Base-by-base conservation (phyloP, 2,888 invertebrate genomes). In the Anarsia innoxiella region DNA sequence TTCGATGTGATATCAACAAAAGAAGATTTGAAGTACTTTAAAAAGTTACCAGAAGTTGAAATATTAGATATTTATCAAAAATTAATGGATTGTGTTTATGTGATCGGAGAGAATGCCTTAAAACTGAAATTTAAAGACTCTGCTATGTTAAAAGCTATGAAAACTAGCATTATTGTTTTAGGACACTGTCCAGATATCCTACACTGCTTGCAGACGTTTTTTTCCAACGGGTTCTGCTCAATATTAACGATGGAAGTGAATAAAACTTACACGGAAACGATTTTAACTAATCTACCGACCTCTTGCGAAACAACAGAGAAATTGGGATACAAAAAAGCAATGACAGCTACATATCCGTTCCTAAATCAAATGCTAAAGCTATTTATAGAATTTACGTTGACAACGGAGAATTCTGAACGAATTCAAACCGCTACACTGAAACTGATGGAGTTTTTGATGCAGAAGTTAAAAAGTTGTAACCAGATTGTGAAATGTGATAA, bases 401-500 rank as follows among this genome's bases (percentile, higher is more conserved):
- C 47, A 1, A 64, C 51, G 6, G 40, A 45, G 14, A 30, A 3
- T 23, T 49, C 47, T 0, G 44, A 45, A 0, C 39, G 48, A 4
- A 43, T 57, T 2, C 72, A 72, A 35, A 53, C 53, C 1, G 45
- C 33, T 2, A 72, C 67, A 10, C 40, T 80, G 0, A 65, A 66
- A 39, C 36, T 80, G 0, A 70, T 76, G 33, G 23, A 59, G 2
- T 53, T 60, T 39, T 37, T 82, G 9, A 53, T 70, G 38, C 48
- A 44, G 1, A 66, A 66, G 27, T 26, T 74, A 0, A 54, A 53
- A 36, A 42, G 48, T 1, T 57, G 64, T 0, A 47, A 61, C 0
- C 80, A 79, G 14, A 25, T 75, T 0, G 29, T 70, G 0, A 82
- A 77, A 61, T 83, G 84, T 41, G 79, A 79, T 0, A 67, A 65